Evolutionary conservation across 2,113 vertebrate species (phyloP).

Genomic region (Anguilla rostrata): DNA sequence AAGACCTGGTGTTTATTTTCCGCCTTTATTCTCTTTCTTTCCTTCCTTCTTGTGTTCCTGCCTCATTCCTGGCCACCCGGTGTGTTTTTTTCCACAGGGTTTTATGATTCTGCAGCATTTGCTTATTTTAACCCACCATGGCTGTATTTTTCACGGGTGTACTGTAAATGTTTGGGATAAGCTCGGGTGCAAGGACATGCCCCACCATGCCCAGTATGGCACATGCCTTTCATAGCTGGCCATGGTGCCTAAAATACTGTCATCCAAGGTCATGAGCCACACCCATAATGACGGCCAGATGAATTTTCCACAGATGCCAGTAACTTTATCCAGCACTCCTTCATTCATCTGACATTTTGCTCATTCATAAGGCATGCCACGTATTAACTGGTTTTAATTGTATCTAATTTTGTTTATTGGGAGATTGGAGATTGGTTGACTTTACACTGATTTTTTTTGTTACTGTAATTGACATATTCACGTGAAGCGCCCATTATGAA

Average conservation of each 20-base stretch:
- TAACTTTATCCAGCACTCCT: neutral
- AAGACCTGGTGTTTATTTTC: neutral
- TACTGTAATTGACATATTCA: too few relatives aligned
- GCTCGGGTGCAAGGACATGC: neutral
- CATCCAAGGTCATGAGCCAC: neutral
- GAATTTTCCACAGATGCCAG: neutral
- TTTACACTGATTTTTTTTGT: too few relatives aligned
- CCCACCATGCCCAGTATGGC: neutral
- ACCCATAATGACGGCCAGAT: neutral
- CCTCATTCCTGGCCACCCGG: neutral
- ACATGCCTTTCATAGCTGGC: neutral
- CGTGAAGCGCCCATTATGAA: too few relatives aligned
- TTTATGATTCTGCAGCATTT: neutral
- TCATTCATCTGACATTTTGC: neutral
- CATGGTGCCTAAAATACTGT: neutral
- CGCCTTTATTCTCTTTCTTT: neutral
- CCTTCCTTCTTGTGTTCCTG: conserved; percentile 3
- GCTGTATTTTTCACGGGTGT: neutral
- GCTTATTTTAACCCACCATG: neutral
- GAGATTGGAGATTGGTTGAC: neutral
- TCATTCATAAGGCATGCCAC: neutral
- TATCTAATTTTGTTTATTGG: neutral
- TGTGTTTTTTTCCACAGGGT: neutral
- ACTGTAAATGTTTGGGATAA: neutral
- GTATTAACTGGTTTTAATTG: neutral